Evolutionary conservation across 2,113 vertebrate species (phyloP), one percentile per base, ranked within the genome.

Genomic region (Urocitellus parryii): DNA sequence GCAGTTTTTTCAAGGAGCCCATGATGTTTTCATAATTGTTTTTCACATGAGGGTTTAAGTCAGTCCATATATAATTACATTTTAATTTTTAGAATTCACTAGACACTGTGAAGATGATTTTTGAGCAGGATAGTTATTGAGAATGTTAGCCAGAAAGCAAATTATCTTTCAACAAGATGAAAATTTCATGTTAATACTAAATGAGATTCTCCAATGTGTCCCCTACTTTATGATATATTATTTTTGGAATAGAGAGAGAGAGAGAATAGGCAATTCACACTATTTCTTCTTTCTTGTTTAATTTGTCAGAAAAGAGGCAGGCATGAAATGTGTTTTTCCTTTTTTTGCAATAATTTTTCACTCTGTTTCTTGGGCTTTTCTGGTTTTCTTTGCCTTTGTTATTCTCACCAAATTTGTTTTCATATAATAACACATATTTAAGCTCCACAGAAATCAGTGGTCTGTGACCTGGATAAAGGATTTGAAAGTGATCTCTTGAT

Each of bases 101-200:
- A n/a, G 63, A 34, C 16, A 61, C 72, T 76, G 68, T 37, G 29
- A 76, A 96, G 39, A 65, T 45, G 22, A 63, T 53, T 61, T 58
- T 11, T 79, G 79, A 70, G 94, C 94, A 90, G 94, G 32, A 32
- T 12, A 56, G n/a, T 85, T 45, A 76, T 13, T 79, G 20, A 42
- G 48, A 48, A 72, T 87, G 27, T 12, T 65, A 97, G 42, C 80
- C 27, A 90, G 98, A 94, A 91, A 61, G 13, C n/a, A 93, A 61
- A 83, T 90, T 92, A 91, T 86, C 77, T 94, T 98, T 94, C 79
- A 94, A 16, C 74, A 85, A 97, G 51, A 87, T 88, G 20, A 81
- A 92, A 58, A 7, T 39, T 97, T 96, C 81, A 16, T 79, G 78
- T 84, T 34, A 74, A 87, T 24, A 45, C 70, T 94, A 95, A 68